Conservation (phyloP, 2,888 invertebrate species). For the Andrena chrysosceles region DNA sequence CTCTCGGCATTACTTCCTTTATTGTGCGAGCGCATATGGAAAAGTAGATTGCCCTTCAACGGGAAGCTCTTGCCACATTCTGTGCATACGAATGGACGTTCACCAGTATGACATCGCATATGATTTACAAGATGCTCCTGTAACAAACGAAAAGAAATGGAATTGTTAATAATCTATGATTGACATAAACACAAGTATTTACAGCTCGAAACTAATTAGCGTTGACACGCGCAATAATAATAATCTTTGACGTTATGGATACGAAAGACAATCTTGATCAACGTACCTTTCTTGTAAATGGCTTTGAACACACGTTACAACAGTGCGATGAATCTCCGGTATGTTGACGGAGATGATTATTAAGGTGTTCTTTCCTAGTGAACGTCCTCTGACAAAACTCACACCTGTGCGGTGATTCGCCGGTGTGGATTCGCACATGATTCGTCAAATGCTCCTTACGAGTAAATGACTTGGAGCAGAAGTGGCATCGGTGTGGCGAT, state of each 20-base stretch:
- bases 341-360: constrained; percentile 90
- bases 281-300: constrained; percentile 89
- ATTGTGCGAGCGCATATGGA: constrained; percentile 95
- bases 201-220: too few relatives aligned
- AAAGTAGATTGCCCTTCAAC: constrained; percentile 92
- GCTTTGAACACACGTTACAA: constrained; percentile 91
- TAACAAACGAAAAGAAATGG: constrained; percentile 41
- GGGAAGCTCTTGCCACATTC: constrained; percentile 96
- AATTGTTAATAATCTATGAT: neutral
- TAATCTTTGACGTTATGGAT: too few relatives aligned
- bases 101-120: constrained; percentile 92
- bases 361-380: constrained; percentile 90
- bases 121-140: constrained; percentile 90
- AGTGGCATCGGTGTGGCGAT: constrained; percentile 94
- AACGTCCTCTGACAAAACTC: constrained; percentile 90
- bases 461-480: constrained; percentile 94
- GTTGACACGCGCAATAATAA: too few relatives aligned
- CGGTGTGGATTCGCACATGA: constrained; percentile 89
- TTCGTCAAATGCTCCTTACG: constrained; percentile 95
- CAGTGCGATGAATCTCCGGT: constrained; percentile 90
- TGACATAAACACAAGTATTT: too few relatives aligned
- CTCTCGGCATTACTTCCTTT: constrained; percentile 89
- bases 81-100: constrained; percentile 93
- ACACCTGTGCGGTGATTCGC: constrained; percentile 90
- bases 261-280: neutral